Conservation (phyloP, 1,140 invertebrate species). For the Drosophila willistoni region DNA sequence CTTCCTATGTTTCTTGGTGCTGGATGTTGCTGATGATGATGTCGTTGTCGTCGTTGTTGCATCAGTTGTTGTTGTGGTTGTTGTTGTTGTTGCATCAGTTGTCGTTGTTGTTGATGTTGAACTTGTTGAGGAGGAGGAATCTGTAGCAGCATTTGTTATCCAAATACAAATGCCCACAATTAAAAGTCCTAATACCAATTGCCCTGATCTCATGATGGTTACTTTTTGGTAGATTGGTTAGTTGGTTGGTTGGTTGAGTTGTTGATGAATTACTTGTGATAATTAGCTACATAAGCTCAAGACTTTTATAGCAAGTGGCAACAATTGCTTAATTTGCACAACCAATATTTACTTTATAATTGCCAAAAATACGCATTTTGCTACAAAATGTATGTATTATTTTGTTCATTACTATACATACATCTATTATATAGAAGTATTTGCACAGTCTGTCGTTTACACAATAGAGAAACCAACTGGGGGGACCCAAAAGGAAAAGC, state of each 20-base stretch:
- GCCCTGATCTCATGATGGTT: slow-evolving; percentile 24
- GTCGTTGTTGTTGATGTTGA: slow-evolving; percentile 24
- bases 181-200: slow-evolving; percentile 26
- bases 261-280: slow-evolving; percentile 5
- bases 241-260: not conserved
- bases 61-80: slow-evolving; percentile 19
- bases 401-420: not conserved
- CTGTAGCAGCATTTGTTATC: slow-evolving; percentile 8
- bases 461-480: slow-evolving; percentile 35
- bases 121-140: slow-evolving; percentile 3
- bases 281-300: not conserved
- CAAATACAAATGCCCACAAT: slow-evolving; percentile 27
- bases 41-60: slow-evolving; percentile 14
- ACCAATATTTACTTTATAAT: slow-evolving; percentile 40
- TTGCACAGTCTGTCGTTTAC: slow-evolving; percentile 34
- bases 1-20: slow-evolving; percentile 13
- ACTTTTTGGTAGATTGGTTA: not conserved
- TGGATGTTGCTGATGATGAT: slow-evolving; percentile 5
- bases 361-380: slow-evolving; percentile 31
- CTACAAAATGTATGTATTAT: not conserved
- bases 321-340: slow-evolving; percentile 30
- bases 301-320: slow-evolving; percentile 34
- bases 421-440: slow-evolving; percentile 36
- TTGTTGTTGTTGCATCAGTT: slow-evolving; percentile 9
- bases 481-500: slow-evolving; percentile 22